phyloP scores from a whole-genome alignment of 1,140 invertebrate species.

The Formica selysi region DNA sequence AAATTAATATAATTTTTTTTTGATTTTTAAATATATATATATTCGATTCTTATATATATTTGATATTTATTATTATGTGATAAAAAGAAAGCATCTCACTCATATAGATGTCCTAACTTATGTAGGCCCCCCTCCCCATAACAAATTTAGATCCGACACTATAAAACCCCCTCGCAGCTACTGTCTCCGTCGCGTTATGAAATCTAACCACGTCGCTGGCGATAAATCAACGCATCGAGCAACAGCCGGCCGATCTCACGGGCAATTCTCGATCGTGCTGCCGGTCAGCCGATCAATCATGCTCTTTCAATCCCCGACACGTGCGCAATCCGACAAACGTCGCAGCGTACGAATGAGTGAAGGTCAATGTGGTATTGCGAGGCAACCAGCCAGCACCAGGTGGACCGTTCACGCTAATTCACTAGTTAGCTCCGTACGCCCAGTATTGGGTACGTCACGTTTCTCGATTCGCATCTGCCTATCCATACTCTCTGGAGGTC shows the following conservation, averaged over 20 bases:
- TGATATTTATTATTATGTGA: neutral
- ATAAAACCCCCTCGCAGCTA: constrained; percentile 6
- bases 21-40: neutral
- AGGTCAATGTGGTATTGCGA: constrained; percentile 49
- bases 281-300: constrained; percentile 42
- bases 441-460: constrained; percentile 34
- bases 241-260: constrained; percentile 47
- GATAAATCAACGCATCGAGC: constrained; percentile 51
- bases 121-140: neutral
- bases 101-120: neutral
- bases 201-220: constrained; percentile 32
- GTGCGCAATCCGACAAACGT: constrained; percentile 45
- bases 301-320: constrained; percentile 42
- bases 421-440: constrained; percentile 25
- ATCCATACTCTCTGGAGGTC: neutral
- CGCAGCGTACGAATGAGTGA: constrained; percentile 36
- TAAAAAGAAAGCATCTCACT: neutral
- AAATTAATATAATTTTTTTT: neutral
- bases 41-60: neutral
- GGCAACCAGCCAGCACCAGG: constrained; percentile 34
- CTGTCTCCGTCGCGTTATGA: constrained; percentile 36
- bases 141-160: constrained; percentile 5
- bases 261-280: constrained; percentile 50
- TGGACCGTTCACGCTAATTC: constrained; percentile 50
- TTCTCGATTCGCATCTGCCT: constrained; percentile 49